These are phyloP conservation scores for Turritopsis dohrnii DNA, from an alignment of 30 jellyfish, hydroid and myxozoan species.

Conservation along the genomic window DNA sequence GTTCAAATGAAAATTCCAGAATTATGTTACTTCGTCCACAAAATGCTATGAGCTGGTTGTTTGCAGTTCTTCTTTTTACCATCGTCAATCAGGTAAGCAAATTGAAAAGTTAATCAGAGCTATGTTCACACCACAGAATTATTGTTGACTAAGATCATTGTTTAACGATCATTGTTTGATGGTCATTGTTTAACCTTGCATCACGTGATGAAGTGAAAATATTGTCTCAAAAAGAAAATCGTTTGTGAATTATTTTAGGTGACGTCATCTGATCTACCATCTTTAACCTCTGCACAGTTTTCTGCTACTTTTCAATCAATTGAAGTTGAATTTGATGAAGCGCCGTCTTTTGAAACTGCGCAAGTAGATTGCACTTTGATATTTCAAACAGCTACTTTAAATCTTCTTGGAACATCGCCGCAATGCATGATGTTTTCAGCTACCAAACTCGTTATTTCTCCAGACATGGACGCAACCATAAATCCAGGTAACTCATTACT, in stretches of 20 bases:
- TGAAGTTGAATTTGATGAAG: background rate
- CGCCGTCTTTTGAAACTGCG: background rate
- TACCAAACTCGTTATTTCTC: background rate
- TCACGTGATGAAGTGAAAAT: no score
- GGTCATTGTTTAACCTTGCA: no score
- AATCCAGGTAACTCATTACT: background rate
- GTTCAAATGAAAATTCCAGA: slow-evolving; percentile 9
- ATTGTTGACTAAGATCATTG: no score
- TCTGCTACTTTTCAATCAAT: background rate
- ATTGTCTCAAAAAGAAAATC: no score
- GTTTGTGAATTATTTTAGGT: background rate
- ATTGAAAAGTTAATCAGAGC: background rate
- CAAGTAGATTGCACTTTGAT: background rate
- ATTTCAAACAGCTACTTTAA: background rate
- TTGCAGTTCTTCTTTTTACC: background rate
- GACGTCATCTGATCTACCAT: background rate
- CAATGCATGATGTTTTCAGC: background rate
- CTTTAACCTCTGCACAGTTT: background rate
- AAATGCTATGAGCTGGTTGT: background rate
- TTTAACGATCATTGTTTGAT: no score
- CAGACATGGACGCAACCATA: background rate
- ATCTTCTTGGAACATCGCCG: background rate
- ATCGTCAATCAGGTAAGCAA: slow-evolving; percentile 5
- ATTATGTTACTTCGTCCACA: background rate
- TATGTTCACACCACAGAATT: no score